Base-by-base conservation (phyloP, 2,113 vertebrate genomes). In the Recurvirostra avosetta region DNA sequence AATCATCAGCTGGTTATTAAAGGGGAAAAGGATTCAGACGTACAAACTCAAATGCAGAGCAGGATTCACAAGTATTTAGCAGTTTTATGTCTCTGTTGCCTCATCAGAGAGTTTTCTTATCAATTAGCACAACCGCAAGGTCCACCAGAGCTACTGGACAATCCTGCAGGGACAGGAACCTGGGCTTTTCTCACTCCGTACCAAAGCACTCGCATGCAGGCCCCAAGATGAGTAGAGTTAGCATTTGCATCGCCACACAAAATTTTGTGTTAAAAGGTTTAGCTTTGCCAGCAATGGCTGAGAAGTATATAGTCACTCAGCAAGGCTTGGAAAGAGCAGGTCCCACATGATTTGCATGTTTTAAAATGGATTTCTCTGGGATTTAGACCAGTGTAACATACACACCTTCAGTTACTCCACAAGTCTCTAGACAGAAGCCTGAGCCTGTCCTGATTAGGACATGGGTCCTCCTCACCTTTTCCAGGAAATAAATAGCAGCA, bases 241-340 rank as follows among this genome's bases (percentile, higher is more conserved):
- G 97, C 92, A 26, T 41, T 88, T 59, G 72, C 77, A 92, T 29
- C 1, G 26, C 61, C 92, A 87, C 89, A 62, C 29, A 55, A 3
- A 50, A 71, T 12, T 63, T 18, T 50, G 76, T 72, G 97, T 97
- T 97, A 98, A 95, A 92, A 74, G 86, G 88, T 88, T 96, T 92
- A 96, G 90, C 75, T 90, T 53, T 92, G 94, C 80, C 90, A 96
- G 94, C 50, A 88, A 83, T 4, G 62, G 45, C 75, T 66, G 34
- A 96, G 38, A 93, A 88, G 90, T 89, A 63, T 21, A 91, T 34
- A 85, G 45, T 13, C 73, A 90, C 94, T 90, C 85, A 94, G 94
- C 65, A 97, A 96, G 92, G 91, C 88, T 95, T 5, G 1, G 23
- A 91, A 97, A 97, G 98, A 98, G 97, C 97, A 97, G 98, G 97